A percentile compares a stretch with the other conserved stretches of the same genome.
These are phyloP conservation scores for Leptothorax acervorum DNA, from an alignment of 2,888 invertebrate genomes.

Conservation along the genomic window DNA sequence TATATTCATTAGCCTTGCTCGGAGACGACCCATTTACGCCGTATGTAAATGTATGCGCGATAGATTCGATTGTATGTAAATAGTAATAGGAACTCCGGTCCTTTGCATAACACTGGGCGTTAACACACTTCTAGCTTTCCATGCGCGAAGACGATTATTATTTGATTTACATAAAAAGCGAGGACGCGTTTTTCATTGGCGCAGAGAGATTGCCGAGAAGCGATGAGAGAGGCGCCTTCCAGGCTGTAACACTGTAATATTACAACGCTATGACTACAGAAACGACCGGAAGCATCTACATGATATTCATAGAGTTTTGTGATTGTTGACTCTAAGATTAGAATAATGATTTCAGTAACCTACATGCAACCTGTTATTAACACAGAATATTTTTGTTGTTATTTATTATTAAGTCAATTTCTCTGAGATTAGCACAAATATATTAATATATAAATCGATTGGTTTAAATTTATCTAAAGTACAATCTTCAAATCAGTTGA, in stretches of 20 bases:
- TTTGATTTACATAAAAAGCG: conserved; percentile 62
- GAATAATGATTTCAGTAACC: neutral
- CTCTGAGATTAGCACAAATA: neutral
- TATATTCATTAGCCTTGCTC: conserved; percentile 73
- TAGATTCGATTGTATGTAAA: conserved; percentile 76
- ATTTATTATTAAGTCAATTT: neutral
- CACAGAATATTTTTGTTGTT: neutral
- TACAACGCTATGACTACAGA: conserved; percentile 14
- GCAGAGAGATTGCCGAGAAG: conserved; percentile 26
- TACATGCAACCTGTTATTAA: neutral
- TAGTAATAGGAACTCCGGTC: conserved; percentile 69
- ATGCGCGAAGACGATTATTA: conserved; percentile 63
- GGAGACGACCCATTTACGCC: conserved; percentile 69
- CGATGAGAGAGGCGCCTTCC: conserved; percentile 21
- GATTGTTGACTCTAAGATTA: conserved; percentile 10
- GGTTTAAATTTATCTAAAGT: neutral
- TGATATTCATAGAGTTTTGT: conserved; percentile 13
- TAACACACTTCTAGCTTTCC: conserved; percentile 62
- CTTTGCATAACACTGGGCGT: conserved; percentile 69
- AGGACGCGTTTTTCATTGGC: conserved; percentile 51
- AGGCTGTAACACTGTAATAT: conserved; percentile 11
- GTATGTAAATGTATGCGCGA: conserved; percentile 74
- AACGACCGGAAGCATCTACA: conserved; percentile 18
- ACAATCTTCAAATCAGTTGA: neutral
- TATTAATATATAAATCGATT: neutral